Conservation (phyloP, 2,888 invertebrate species). For the Aelia acuminata region DNA sequence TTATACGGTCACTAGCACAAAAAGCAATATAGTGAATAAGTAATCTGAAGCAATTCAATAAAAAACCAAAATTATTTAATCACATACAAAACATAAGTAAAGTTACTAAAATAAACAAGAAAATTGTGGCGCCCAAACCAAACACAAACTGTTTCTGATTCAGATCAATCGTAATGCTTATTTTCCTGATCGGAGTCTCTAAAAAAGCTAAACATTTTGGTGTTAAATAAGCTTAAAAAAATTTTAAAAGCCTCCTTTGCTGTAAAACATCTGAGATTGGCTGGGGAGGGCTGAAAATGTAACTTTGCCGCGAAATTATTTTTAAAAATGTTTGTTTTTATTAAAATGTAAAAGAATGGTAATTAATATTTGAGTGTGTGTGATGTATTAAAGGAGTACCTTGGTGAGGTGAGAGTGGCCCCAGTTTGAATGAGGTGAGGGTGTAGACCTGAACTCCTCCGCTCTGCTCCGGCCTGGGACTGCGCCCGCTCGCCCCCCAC, state of each 20-base stretch:
- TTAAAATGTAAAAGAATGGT: neutral
- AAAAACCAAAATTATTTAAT: neutral
- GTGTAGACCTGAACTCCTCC: constrained; percentile 7
- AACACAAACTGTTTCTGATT: neutral
- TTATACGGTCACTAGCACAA: too few species aligned
- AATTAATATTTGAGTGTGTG: neutral
- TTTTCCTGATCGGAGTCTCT: neutral
- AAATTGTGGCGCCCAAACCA: constrained; percentile 5
- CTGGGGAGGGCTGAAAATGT: too few species aligned
- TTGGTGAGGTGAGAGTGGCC: constrained; percentile 52
- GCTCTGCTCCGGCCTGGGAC: constrained; percentile 45
- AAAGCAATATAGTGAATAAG: neutral
- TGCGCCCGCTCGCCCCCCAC: constrained; percentile 55
- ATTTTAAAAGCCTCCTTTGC: neutral
- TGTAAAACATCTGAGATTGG: neutral
- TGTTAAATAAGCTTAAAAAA: neutral
- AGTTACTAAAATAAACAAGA: neutral
- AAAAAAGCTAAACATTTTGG: neutral
- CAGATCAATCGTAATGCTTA: neutral
- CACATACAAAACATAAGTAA: neutral
- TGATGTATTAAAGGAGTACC: neutral
- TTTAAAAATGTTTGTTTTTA: neutral
- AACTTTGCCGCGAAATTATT: neutral
- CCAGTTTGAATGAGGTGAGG: constrained; percentile 49
- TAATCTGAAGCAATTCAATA: neutral